phyloP scores from a whole-genome alignment of 2,888 invertebrate species.

The Melieria crassipennis region DNA sequence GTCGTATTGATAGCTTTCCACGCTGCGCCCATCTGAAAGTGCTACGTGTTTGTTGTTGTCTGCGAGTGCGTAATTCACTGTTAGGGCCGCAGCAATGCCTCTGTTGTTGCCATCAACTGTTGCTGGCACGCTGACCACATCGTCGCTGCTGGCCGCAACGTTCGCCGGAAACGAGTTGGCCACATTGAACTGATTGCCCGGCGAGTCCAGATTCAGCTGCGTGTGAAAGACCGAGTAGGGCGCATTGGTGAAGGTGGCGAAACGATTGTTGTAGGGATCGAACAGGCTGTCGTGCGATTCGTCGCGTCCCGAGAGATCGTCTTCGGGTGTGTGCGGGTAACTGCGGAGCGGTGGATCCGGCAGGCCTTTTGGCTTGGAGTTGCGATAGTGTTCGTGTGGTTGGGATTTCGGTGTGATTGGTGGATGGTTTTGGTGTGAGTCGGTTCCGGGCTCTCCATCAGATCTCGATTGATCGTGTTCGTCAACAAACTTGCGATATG shows the following conservation, averaged over 20 bases:
- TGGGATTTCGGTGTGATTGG: too few species aligned
- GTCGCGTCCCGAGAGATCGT: too few species aligned
- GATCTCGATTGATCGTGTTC: too few species aligned
- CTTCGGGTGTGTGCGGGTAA: not conserved
- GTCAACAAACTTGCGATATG: too few species aligned
- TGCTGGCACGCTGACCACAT: not conserved
- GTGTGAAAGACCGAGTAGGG: constrained; percentile 56
- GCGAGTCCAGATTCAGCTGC: constrained; percentile 55
- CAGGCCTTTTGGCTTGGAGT: constrained; percentile 6
- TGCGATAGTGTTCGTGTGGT: not conserved
- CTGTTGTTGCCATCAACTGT: not conserved
- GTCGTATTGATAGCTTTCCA: too few species aligned
- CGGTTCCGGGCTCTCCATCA: too few species aligned
- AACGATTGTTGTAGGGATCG: not conserved
- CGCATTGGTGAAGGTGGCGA: constrained; percentile 47
- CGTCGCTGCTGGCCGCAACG: constrained; percentile 11
- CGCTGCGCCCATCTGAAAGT: too few species aligned
- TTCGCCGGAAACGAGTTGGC: constrained; percentile 18
- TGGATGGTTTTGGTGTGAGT: too few species aligned
- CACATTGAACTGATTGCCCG: constrained; percentile 49
- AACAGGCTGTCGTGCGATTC: not conserved
- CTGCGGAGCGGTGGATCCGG: not conserved
- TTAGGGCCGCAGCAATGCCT: too few species aligned
- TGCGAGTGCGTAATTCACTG: too few species aligned
- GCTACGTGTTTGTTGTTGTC: too few species aligned